A percentile compares a stretch with the other conserved stretches of the same genome.
phyloP scores from a whole-genome alignment of 2,888 invertebrate species.

The Silvanus unidentatus region DNA sequence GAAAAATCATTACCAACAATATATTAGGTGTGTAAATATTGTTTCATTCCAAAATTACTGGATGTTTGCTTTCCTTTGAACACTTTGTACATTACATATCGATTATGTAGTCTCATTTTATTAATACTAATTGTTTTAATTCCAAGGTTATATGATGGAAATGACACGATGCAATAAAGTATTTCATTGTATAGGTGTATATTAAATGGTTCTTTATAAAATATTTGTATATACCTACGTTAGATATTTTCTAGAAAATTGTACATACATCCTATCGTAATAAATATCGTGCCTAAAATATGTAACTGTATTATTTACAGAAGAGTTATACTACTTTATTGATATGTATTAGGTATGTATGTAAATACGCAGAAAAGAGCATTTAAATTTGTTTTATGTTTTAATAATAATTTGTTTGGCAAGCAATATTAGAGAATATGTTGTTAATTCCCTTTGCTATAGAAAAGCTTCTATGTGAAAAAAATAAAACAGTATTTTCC shows the following conservation, averaged over 20 bases:
- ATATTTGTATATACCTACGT: not conserved
- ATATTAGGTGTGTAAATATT: too few relatives aligned
- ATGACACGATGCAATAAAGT: constrained; percentile 5
- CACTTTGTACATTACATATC: too few relatives aligned
- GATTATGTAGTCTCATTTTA: too few relatives aligned
- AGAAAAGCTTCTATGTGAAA: constrained; percentile 27
- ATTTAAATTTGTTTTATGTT: too few relatives aligned
- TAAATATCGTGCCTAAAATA: constrained; percentile 23
- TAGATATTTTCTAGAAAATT: not conserved
- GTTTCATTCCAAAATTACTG: too few relatives aligned
- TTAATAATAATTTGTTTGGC: constrained; percentile 23
- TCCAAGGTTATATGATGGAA: not conserved
- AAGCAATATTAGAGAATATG: constrained; percentile 33
- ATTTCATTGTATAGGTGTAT: constrained; percentile 1
- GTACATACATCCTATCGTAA: constrained; percentile 9
- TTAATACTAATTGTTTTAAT: too few relatives aligned
- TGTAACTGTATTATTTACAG: not conserved
- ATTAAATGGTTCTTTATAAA: too few relatives aligned
- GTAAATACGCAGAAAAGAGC: too few relatives aligned
- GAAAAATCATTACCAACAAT: too few relatives aligned
- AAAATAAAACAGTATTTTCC: constrained; percentile 26
- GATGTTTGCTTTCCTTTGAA: too few relatives aligned
- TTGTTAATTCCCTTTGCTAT: constrained; percentile 28
- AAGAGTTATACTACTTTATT: too few relatives aligned
- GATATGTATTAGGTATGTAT: too few relatives aligned